These are phyloP conservation scores for Marasmarcha lunaedactyla DNA, from an alignment of 2,888 invertebrate genomes.

Conservation along the genomic window DNA sequence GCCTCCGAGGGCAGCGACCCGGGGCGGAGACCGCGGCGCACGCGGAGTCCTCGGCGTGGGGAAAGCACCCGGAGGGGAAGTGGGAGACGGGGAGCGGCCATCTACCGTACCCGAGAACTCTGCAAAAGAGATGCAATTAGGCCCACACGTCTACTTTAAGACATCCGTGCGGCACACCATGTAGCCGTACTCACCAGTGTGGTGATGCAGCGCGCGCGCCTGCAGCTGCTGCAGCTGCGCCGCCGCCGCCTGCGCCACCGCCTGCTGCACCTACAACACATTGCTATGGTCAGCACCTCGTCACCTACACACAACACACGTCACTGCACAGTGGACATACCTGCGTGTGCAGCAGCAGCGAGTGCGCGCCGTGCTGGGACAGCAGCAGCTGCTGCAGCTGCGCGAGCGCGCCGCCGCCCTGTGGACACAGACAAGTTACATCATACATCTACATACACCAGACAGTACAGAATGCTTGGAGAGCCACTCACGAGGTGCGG, in stretches of 20 bases:
- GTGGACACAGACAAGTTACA: not conserved
- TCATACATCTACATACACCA: no score
- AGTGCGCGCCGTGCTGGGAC: constrained; percentile 57
- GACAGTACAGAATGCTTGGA: no score
- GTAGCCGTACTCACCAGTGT: constrained; percentile 9
- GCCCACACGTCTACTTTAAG: no score
- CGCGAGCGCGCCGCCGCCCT: constrained; percentile 42
- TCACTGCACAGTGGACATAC: constrained; percentile 17
- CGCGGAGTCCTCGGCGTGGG: constrained; percentile 79
- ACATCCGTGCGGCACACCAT: no score
- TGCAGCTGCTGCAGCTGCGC: constrained; percentile 87
- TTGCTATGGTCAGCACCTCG: no score
- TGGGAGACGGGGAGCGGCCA: constrained; percentile 57
- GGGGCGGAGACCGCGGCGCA: constrained; percentile 24
- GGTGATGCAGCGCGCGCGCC: constrained; percentile 39
- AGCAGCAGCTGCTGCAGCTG: constrained; percentile 59
- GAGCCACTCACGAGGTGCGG: constrained; percentile 21
- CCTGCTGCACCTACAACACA: constrained; percentile 77
- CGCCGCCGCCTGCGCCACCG: constrained; percentile 86
- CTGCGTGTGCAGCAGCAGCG: constrained; percentile 56
- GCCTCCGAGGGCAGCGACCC: constrained; percentile 38
- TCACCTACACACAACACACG: no score
- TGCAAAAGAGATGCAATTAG: no score
- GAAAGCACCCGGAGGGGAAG: constrained; percentile 75
- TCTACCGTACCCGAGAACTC: constrained; percentile 24